Base-by-base conservation (phyloP, 2,113 vertebrate species). In the Ceuthmochares aereus region DNA sequence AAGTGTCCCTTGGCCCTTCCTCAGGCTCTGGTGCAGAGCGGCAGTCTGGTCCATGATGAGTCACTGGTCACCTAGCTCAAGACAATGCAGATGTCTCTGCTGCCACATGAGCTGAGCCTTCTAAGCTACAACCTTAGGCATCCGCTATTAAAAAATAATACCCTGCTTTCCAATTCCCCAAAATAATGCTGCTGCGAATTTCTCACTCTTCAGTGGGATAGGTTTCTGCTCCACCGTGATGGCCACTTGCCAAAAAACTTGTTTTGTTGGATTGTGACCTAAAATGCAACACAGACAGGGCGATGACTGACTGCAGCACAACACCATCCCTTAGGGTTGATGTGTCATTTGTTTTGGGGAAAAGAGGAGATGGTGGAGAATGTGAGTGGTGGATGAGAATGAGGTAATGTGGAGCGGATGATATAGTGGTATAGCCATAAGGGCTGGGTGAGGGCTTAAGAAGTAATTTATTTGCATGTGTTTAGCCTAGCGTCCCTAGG, bases 341-440 rank as follows among this genome's bases (percentile, higher is more conserved):
- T 29, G 36, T 69, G 91, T 87, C 25, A 0, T 55, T 29, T 3
- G 9, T 76, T 74, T 36, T 49, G 2, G 56, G 45, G 43, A 59
- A 78, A 87, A 27, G 20, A 69, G 87, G 79, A 75, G 80, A 40
- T 13, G 4, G 4, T 63, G 64, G 72, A 83, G 36, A 59, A 84
- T 77, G 56, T 77, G 75, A 68, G 91, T 87, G 87, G 84, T 87
- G 84, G 59, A 64, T 6, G 18, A 29, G 55, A 56, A 9, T 95
- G 95, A 95, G 73, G 90, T 96, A 94, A 95, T 92, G 64, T 63
- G 90, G 92, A 95, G 90, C 88, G 32, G n/a, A 52, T 97, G 95
- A 96, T 86, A 75, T 96, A 85, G 96, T 81, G 72, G 60, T 93
- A 59, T 40, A 89, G 74, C 66, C 75, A 69, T 36, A 89, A 69